Base-by-base conservation (phyloP, 2,113 vertebrate genomes). In the Austrofundulus limnaeus region DNA sequence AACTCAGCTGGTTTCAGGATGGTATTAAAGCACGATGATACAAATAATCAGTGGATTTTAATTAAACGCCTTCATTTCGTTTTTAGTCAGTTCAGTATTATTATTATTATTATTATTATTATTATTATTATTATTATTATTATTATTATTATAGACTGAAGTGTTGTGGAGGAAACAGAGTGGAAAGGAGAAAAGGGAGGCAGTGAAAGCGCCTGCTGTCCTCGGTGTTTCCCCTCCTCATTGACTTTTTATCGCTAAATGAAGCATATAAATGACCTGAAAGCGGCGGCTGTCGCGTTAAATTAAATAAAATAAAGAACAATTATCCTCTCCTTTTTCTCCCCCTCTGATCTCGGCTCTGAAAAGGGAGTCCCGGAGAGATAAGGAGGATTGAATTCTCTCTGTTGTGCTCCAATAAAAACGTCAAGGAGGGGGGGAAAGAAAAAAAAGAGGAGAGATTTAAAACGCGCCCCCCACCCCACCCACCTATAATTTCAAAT, bases 231-330 rank as follows among this genome's bases (percentile, higher is more conserved):
- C 84, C 82, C 81, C 86, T 87, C 87, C 87, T 90, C 90, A 73
- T 85, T 90, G 92, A 93, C 92, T 94, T 94, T n/a, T 92, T 93
- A 94, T 94, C 94, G 89, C 88, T 89, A 94, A 96, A 95, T 94
- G 92, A 93, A 93, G 94, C 95, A 94, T 95, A 94, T 93, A 94
- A 95, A 95, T 94, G 94, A 94, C 92, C 92, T 93, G 91, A 93
- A 92, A 92, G 92, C 88, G 83, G 81, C 78, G 92, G 87, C 92
- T 93, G 93, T 91, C 92, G 90, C 89, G 91, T 93, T 94, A 94
- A 94, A 94, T 95, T 87, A 87, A 94, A 93, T 93, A 90, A 92
- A 93, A 93, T 92, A 88, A 94, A 94, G 92, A 94, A 93, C 94
- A 94, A 95, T 93, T 92, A 93, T 92, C 91, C 83, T 85, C 88